Percentiles rank a stretch among this genome's conserved stretches.
phyloP scores from a whole-genome alignment of 2,888 invertebrate species.

The Lasioglossum zephyrum region DNA sequence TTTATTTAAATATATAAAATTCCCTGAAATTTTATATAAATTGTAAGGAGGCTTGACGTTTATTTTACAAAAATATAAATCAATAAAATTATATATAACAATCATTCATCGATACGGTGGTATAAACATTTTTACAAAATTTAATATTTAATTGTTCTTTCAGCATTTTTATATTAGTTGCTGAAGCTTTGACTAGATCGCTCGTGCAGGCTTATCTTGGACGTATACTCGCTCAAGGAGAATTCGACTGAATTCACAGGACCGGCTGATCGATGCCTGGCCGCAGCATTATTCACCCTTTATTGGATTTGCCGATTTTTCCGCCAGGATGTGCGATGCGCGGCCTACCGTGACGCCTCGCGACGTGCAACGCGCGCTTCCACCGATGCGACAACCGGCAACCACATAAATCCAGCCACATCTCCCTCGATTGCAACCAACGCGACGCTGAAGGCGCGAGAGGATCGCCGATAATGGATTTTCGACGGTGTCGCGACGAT shows the following conservation, averaged over 20 bases:
- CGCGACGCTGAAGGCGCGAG: slow-evolving; percentile 23
- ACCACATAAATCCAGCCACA: slow-evolving; percentile 70
- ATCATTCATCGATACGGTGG: too few species aligned
- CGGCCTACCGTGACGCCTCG: slow-evolving; percentile 55
- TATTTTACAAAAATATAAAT: too few species aligned
- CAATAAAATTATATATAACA: too few species aligned
- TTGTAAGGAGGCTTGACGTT: too few species aligned
- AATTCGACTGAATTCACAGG: not conserved
- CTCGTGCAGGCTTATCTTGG: not conserved
- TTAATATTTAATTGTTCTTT: not conserved
- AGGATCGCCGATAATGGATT: slow-evolving; percentile 59
- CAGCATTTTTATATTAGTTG: not conserved
- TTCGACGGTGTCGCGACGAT: slow-evolving; percentile 32
- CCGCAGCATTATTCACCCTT: slow-evolving; percentile 80
- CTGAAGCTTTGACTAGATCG: not conserved
- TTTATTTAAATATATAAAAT: too few species aligned
- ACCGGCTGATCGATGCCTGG: slow-evolving; percentile 11
- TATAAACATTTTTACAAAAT: too few species aligned
- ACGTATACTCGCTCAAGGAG: not conserved
- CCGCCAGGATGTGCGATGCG: slow-evolving; percentile 68
- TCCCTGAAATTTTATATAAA: too few species aligned
- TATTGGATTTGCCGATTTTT: slow-evolving; percentile 81
- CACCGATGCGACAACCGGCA: slow-evolving; percentile 60
- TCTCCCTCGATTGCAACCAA: slow-evolving; percentile 17
- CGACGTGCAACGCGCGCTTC: slow-evolving; percentile 50